These are phyloP conservation scores for Podocnemis expansa DNA, from an alignment of 2,113 vertebrate species.

Conservation along the genomic window DNA sequence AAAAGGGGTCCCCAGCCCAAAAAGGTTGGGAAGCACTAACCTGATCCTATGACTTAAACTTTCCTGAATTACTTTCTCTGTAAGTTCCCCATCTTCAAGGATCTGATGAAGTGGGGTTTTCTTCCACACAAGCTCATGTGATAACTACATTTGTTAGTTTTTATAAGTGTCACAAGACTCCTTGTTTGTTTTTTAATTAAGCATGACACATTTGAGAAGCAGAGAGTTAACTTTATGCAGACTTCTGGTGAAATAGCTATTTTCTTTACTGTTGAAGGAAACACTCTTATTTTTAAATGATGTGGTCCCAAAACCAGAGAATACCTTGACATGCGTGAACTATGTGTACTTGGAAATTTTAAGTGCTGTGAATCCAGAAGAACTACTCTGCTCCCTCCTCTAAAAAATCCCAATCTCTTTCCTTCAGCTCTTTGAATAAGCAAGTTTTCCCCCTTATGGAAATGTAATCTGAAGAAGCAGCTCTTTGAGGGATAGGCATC, in stretches of 20 bases:
- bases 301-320: not conserved
- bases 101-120: too few relatives aligned
- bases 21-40: too few relatives aligned
- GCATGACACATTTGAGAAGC: constrained; percentile 8
- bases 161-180: too few relatives aligned
- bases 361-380: not conserved
- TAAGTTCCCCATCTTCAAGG: too few relatives aligned
- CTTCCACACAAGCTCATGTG: too few relatives aligned
- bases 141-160: too few relatives aligned
- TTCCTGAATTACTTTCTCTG: too few relatives aligned
- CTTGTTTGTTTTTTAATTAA: not conserved
- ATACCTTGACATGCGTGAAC: not conserved
- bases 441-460: constrained; percentile 36
- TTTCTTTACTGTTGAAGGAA: constrained; percentile 28
- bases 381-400: not conserved
- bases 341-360: not conserved
- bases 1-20: too few relatives aligned
- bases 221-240: constrained; percentile 7
- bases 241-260: constrained; percentile 19
- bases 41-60: too few relatives aligned
- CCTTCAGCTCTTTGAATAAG: not conserved
- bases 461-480: constrained; percentile 24
- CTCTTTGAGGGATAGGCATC: not conserved
- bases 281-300: constrained; percentile 12
- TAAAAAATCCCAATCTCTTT: not conserved